phyloP scores from a whole-genome alignment of 2,888 invertebrate species.

The Orthonychiurus folsomi region DNA sequence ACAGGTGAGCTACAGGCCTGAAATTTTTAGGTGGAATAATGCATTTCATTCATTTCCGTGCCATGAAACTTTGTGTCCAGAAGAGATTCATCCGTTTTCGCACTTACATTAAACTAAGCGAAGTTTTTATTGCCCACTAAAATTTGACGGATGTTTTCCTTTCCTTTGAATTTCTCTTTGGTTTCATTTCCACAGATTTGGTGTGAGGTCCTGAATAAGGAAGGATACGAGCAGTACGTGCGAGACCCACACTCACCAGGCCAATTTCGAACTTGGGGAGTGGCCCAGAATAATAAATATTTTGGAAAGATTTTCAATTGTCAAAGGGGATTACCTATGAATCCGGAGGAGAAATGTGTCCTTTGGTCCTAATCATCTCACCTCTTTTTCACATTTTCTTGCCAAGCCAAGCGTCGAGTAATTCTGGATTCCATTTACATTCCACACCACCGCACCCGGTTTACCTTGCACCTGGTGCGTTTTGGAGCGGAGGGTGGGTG shows the following conservation, averaged over 20 bases:
- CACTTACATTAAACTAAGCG: too few relatives aligned
- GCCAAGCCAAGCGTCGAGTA: too few relatives aligned
- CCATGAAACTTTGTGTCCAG: too few relatives aligned
- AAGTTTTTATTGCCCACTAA: too few relatives aligned
- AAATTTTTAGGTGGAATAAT: constrained; percentile 1
- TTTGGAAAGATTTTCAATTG: constrained; percentile 44
- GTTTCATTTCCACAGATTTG: constrained; percentile 41
- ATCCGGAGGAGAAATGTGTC: constrained; percentile 44
- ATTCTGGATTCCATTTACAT: too few relatives aligned
- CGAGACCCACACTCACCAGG: constrained; percentile 44
- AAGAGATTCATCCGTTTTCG: too few relatives aligned
- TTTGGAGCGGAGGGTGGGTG: too few relatives aligned
- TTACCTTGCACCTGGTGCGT: too few relatives aligned
- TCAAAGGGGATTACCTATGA: constrained; percentile 44
- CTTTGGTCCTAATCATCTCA: constrained; percentile 43
- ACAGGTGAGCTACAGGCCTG: constrained; percentile 41
- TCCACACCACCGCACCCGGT: too few relatives aligned
- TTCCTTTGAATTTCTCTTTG: constrained; percentile 1
- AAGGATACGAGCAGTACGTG: constrained; percentile 28
- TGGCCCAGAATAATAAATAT: constrained; percentile 42
- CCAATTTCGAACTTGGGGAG: constrained; percentile 42
- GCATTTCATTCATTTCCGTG: background rate
- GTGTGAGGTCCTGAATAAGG: constrained; percentile 45
- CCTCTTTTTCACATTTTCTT: too few relatives aligned
- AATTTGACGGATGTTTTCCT: background rate